Conservation (phyloP, 2,113 vertebrate species). For the Pseudorectes ferrugineus region DNA sequence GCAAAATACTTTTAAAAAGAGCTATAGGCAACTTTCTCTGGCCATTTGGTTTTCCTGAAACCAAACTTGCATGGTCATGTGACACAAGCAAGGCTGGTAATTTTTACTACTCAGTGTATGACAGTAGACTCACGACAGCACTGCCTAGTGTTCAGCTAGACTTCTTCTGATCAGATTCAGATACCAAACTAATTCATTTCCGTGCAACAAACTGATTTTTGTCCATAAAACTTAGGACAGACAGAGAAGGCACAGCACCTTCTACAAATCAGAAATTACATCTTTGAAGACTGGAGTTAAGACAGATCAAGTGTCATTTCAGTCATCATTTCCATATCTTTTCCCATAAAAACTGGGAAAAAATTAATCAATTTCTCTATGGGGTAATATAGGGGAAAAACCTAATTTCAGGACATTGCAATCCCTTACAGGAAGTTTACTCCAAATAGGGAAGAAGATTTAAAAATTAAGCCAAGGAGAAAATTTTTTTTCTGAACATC, state of each 20-base stretch:
- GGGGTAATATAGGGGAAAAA: not conserved
- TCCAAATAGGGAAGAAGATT: not conserved
- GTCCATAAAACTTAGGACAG: not conserved
- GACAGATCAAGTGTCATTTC: not conserved
- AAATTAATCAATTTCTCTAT: not conserved
- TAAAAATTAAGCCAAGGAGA: not conserved
- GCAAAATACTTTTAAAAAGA: not conserved
- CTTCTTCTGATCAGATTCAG: not conserved
- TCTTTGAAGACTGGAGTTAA: not conserved
- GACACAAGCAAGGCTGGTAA: not conserved
- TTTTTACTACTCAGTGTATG: not conserved
- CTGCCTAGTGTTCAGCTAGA: not conserved
- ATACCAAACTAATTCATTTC: not conserved
- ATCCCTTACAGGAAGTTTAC: not conserved
- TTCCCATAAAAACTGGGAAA: not conserved
- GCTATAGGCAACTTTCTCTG: not conserved
- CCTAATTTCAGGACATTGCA: not conserved
- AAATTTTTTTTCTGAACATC: not conserved
- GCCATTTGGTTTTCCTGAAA: not conserved
- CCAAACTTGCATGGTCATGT: not conserved
- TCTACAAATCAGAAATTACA: not conserved
- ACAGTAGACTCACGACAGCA: not conserved
- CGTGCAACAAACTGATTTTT: not conserved
- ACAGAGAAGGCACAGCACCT: not conserved
- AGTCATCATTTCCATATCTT: not conserved